phyloP scores from a whole-genome alignment of 2,113 vertebrate genomes.

The Ochotona princeps region DNA sequence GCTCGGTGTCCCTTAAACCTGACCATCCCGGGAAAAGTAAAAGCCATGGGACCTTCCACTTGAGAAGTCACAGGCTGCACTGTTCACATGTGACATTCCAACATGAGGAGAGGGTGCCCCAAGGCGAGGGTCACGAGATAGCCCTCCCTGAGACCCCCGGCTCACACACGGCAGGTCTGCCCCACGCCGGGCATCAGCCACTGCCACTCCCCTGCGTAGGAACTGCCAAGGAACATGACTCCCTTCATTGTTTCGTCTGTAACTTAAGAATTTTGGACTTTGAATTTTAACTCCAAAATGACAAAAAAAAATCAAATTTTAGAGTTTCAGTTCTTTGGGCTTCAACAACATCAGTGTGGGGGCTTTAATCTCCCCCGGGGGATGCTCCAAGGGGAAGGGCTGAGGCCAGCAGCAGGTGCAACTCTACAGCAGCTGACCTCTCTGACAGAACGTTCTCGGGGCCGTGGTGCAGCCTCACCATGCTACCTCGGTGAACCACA shows the following conservation, averaged over 20 bases:
- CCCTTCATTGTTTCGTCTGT: neutral
- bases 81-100: too few species aligned
- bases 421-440: neutral
- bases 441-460: neutral
- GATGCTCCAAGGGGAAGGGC: neutral
- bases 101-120: too few species aligned
- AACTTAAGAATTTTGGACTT: neutral
- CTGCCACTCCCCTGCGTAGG: too few species aligned
- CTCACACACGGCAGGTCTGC: too few species aligned
- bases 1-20: too few species aligned
- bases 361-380: conserved; percentile 25
- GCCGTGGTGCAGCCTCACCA: accelerated
- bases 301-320: conserved; percentile 52
- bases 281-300: neutral
- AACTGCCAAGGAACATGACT: too few species aligned
- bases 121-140: too few species aligned
- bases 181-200: too few species aligned
- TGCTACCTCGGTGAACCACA: neutral
- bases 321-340: conserved; percentile 40
- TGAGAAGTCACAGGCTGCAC: too few species aligned
- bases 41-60: too few species aligned
- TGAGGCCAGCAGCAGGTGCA: neutral
- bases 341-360: conserved; percentile 38
- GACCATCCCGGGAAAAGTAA: too few species aligned
- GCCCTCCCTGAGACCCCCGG: too few species aligned